These are phyloP conservation scores for Paramormyrops hopkinsi DNA, from an alignment of 2,797 vertebrate genomes.

Conservation along the genomic window DNA sequence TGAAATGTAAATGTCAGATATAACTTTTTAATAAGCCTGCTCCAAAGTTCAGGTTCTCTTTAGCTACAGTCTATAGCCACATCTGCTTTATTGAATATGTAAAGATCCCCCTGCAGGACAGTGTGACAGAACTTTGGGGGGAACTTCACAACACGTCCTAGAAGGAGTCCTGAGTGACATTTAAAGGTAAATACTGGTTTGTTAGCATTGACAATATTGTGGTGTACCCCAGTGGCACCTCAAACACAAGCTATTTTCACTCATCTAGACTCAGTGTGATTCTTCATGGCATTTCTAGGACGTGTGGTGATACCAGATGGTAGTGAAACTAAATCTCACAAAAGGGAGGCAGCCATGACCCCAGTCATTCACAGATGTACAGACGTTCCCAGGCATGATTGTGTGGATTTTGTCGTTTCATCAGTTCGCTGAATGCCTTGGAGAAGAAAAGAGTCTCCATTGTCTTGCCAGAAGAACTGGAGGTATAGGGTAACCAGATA, in stretches of 20 bases:
- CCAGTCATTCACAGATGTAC: background rate
- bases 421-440: background rate
- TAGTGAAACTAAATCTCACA: background rate
- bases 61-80: background rate
- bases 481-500: too few relatives aligned
- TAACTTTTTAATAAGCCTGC: background rate
- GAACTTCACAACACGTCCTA: background rate
- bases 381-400: background rate
- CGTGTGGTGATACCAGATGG: background rate
- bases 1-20: background rate
- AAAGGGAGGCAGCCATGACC: background rate
- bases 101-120: background rate
- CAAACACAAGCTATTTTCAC: background rate
- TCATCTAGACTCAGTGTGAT: background rate
- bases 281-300: background rate
- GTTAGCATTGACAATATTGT: background rate
- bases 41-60: background rate
- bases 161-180: background rate
- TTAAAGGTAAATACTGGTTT: background rate
- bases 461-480: background rate
- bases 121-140: background rate
- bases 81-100: background rate
- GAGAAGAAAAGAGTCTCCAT: background rate
- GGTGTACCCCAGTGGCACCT: background rate
- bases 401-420: background rate